Evolutionary conservation across 2,888 invertebrate species (phyloP).

Genomic region (Arctia plantaginis): DNA sequence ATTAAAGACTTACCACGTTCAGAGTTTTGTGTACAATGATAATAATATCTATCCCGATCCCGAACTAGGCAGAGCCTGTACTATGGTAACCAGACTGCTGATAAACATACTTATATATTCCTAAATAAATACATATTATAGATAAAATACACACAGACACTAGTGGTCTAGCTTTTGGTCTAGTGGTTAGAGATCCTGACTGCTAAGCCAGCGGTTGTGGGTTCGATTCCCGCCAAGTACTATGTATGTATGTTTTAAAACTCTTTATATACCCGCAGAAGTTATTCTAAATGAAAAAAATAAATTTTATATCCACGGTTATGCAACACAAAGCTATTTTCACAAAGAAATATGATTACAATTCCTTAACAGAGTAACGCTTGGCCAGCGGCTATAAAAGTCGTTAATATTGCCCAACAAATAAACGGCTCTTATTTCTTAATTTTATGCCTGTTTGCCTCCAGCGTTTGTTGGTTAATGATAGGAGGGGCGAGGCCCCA

Average conservation of each 20-base stretch:
- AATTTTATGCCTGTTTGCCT: slow-evolving; percentile 45
- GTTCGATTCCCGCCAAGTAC: neutral
- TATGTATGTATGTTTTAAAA: neutral
- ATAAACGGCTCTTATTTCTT: slow-evolving; percentile 47
- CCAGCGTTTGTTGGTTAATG: slow-evolving; percentile 38
- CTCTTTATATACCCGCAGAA: neutral
- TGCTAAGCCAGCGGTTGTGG: no score
- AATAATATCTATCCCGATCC: no score
- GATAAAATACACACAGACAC: no score
- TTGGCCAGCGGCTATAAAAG: slow-evolving; percentile 20
- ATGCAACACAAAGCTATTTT: slow-evolving; percentile 11
- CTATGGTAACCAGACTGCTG: no score
- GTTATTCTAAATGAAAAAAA: neutral
- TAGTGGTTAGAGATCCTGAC: no score
- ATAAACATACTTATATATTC: no score
- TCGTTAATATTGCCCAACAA: slow-evolving; percentile 44
- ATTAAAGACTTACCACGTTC: no score
- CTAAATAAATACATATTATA: no score
- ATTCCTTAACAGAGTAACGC: slow-evolving; percentile 20
- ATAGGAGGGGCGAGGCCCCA: slow-evolving; percentile 33
- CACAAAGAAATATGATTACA: slow-evolving; percentile 23
- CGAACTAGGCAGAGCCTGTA: no score
- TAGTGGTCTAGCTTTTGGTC: no score
- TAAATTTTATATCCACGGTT: neutral
- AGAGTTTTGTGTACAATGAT: no score